Evolutionary conservation across 2,113 vertebrate species (phyloP), one percentile per base, ranked within the genome.

Genomic region (Sakesphorus luctuosus): DNA sequence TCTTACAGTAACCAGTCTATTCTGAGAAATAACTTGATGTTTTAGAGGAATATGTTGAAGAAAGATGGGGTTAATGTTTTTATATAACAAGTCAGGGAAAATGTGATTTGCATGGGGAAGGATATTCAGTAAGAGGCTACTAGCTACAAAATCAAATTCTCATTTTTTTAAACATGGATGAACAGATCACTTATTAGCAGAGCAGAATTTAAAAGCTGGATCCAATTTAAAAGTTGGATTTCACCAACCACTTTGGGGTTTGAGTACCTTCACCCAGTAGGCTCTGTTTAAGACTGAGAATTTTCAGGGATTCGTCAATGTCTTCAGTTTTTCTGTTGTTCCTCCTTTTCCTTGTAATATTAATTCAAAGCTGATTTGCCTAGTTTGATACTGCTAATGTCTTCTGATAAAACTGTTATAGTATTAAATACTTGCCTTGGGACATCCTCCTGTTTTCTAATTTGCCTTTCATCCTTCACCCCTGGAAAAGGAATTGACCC

Each of bases 401-500:
- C 8, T 58, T 93, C 46, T 62, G 73, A 85, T 29, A 86, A 65
- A 72, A 47, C 24, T 53, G 6, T 10, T 80, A 4, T 3, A 3
- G 1, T 83, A 4, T 68, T 50, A 68, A 89, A 33, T 40, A 13
- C 9, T 86, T 71, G 9, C 26, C 31, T 68, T 0, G 0, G 62
- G 18, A 10, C 17, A 21, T 38, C 28, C 7, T 91, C 19, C n/a
- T 80, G 9, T 73, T 69, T 79, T 65, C 55, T 90, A 59, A 92
- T 47, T 75, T 68, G 31, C 23, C 7, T 71, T 81, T 55, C 13
- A 56, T 77, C n/a, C 6, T 67, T 87, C 25, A 20, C 92, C 40
- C 36, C 52, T 38, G 4, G 6, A 77, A 61, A 80, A 99, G 99
- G 99, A 95, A 99, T 99, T 95, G 98, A 99, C 97, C 96, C 98